These are phyloP conservation scores for Phengaris arion DNA, from an alignment of 2,888 invertebrate species.

Conservation along the genomic window DNA sequence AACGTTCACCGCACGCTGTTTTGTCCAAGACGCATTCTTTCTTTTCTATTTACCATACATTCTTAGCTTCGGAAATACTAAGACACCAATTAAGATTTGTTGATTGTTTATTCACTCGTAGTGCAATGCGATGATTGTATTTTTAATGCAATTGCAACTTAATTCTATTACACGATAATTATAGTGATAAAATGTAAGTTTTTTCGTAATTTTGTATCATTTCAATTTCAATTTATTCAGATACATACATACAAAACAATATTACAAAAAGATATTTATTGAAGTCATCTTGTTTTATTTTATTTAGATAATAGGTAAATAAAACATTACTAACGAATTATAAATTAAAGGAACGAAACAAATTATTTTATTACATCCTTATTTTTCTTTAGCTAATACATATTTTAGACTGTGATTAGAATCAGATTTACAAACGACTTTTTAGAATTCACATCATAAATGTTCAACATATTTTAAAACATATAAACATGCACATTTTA, in stretches of 20 bases:
- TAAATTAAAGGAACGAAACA: background rate
- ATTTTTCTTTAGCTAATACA: background rate
- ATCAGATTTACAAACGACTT: background rate
- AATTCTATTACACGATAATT: background rate
- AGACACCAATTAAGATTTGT: slow-evolving; percentile 9
- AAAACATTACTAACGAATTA: background rate
- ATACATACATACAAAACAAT: too few relatives aligned
- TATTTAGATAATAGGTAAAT: background rate
- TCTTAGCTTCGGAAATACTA: slow-evolving; percentile 1
- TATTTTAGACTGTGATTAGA: background rate
- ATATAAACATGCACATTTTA: slow-evolving; percentile 7
- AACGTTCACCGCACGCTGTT: slow-evolving; percentile 66
- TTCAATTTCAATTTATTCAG: too few relatives aligned
- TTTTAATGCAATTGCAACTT: background rate
- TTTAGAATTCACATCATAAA: background rate
- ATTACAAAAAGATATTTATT: background rate
- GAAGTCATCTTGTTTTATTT: background rate
- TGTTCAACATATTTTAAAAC: background rate
- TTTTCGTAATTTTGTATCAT: background rate
- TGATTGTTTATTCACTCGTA: background rate
- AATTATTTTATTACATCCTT: background rate
- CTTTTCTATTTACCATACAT: slow-evolving; percentile 44
- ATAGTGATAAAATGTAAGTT: background rate
- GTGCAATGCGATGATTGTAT: background rate
- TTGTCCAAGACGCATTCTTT: slow-evolving; percentile 63